Conservation (phyloP, 2,113 vertebrate genomes). For the zebrafish (Danio rerio) region DNA sequence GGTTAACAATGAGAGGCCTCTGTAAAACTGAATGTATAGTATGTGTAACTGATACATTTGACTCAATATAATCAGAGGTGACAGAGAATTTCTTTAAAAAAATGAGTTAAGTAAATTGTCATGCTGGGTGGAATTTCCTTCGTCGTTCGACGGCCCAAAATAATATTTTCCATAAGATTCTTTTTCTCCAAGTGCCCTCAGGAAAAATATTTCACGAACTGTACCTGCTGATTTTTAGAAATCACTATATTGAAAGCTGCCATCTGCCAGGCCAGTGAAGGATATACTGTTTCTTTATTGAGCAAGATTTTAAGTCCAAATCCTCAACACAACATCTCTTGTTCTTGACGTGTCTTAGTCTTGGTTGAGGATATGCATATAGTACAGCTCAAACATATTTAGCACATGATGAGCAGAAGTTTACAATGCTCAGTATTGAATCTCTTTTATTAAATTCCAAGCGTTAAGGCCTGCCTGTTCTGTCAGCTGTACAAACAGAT, state of each 20-base stretch:
- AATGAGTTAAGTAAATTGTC: constrained; percentile 78
- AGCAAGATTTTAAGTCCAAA: constrained; percentile 41
- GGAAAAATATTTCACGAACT: constrained; percentile 68
- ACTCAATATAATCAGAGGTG: constrained; percentile 78
- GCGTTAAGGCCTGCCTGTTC: constrained; percentile 52
- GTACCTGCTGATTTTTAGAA: constrained; percentile 70
- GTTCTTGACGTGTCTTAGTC: constrained; percentile 28
- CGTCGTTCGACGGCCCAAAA: constrained; percentile 74
- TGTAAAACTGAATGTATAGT: constrained; percentile 63
- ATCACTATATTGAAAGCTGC: constrained; percentile 67
- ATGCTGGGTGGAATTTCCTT: constrained; percentile 78
- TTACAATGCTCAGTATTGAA: constrained; percentile 38
- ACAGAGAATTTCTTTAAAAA: constrained; percentile 73
- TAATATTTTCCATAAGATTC: constrained; percentile 79
- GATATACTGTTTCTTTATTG: constrained; percentile 51
- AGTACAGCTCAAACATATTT: constrained; percentile 53
- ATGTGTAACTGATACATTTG: constrained; percentile 73
- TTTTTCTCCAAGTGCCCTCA: constrained; percentile 67
- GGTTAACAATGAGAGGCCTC: constrained; percentile 59
- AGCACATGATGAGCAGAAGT: constrained; percentile 41
- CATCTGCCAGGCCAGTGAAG: constrained; percentile 61
- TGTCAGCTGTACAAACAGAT: constrained; percentile 70
- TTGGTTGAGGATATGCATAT: no score
- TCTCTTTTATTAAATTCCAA: constrained; percentile 60
- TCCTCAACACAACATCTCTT: constrained; percentile 61